These are phyloP conservation scores for Cinclus mexicanus DNA, from an alignment of 2,113 vertebrate genomes.

Conservation along the genomic window DNA sequence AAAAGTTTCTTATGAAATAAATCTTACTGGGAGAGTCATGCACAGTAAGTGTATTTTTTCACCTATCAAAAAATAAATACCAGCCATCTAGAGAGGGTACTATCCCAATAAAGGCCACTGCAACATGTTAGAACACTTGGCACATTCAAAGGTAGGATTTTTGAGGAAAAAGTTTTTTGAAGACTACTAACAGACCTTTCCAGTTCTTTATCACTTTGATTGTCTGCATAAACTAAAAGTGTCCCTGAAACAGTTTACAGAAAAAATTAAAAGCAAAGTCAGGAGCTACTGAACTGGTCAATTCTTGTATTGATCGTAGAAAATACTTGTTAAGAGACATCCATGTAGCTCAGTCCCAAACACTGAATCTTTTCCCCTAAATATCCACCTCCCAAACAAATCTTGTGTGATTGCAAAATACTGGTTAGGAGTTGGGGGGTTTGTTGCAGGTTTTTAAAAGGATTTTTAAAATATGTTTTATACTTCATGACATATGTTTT, in stretches of 20 bases:
- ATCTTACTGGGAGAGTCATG: not conserved
- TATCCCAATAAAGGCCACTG: not conserved
- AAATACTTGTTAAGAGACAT: not conserved
- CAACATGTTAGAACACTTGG: not conserved
- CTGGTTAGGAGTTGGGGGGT: rapidly evolving
- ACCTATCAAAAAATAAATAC: not conserved
- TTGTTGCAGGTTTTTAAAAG: not conserved
- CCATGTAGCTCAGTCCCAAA: not conserved
- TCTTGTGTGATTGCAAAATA: not conserved
- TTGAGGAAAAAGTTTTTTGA: not conserved
- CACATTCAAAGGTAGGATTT: not conserved
- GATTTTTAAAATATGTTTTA: not conserved
- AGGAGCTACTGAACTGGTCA: not conserved
- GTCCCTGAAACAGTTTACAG: not conserved
- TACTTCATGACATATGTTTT: not conserved
- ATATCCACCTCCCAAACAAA: not conserved
- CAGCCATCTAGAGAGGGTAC: not conserved
- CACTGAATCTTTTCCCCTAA: not conserved
- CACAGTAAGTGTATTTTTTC: not conserved
- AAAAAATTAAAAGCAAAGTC: not conserved
- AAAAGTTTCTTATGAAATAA: not conserved
- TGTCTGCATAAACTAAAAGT: not conserved
- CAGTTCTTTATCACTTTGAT: not conserved
- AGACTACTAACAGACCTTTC: not conserved
- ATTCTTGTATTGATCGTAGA: rapidly evolving